These are phyloP conservation scores for Limanda limanda DNA, from an alignment of 2,113 vertebrate genomes.

Conservation along the genomic window DNA sequence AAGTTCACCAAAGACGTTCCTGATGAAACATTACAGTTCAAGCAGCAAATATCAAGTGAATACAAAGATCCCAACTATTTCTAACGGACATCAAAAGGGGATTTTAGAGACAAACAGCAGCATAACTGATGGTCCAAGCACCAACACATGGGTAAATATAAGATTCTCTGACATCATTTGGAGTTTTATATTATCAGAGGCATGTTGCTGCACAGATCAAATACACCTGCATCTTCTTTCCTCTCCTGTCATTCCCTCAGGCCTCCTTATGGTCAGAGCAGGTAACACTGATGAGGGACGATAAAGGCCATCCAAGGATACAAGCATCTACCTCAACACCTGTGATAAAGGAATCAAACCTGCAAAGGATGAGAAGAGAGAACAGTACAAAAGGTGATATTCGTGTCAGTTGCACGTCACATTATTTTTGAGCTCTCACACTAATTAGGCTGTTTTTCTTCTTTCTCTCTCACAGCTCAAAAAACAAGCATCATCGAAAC, in stretches of 20 bases:
- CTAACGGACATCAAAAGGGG: slow-evolving; percentile 27
- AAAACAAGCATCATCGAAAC: slow-evolving; percentile 31
- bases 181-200: neutral
- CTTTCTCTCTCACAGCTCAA: slow-evolving; percentile 45
- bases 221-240: neutral
- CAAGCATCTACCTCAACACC: slow-evolving; percentile 29
- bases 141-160: slow-evolving; percentile 66
- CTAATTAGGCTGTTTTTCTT: neutral
- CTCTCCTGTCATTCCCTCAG: slow-evolving; percentile 45
- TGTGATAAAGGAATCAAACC: slow-evolving; percentile 25
- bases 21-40: slow-evolving; percentile 6
- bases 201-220: neutral
- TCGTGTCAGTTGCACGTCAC: neutral
- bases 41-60: slow-evolving; percentile 29
- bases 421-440: neutral
- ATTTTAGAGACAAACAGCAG: slow-evolving; percentile 30
- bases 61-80: slow-evolving; percentile 6
- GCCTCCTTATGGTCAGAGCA: slow-evolving; percentile 60
- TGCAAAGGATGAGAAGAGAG: slow-evolving; percentile 30
- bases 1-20: slow-evolving; percentile 16
- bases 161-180: too few relatives aligned
- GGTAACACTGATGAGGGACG: slow-evolving; percentile 1
- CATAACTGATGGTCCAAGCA: slow-evolving; percentile 30
- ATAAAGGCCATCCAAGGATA: slow-evolving; percentile 29
- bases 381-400: slow-evolving; percentile 29